Base-by-base conservation (phyloP, 2,797 vertebrate genomes). In the Falco naumanni region DNA sequence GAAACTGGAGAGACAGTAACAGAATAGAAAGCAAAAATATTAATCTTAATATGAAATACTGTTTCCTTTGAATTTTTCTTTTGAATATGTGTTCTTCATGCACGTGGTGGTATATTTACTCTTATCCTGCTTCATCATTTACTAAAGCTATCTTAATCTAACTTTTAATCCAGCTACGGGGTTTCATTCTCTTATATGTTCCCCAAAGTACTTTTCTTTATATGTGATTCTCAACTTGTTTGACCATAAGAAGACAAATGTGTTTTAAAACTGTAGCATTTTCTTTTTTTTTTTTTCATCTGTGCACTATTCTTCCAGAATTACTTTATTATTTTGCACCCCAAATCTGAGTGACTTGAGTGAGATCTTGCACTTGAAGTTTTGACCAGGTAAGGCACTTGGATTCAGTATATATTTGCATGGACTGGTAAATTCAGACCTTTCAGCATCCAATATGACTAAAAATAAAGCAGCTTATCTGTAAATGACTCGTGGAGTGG, bases 1-100 rank as follows among this genome's bases (percentile, higher is more conserved):
- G 25, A 22, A 92, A 29, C 6, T 48, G 64, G 34, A 76, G 29
- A 70, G 31, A 41, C 10, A 14, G 31, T 29, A 91, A 63, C 11
- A 77, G 53, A 56, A 11, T 20, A 93, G 53, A 87, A 93, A 82
- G 26, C 11, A 90, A 75, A 91, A 90, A 37, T 51, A n/a, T 16
- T 56, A 3, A 25, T 60, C 12, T 75, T 66, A 56, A 74, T 90
- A 68, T 53, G 1, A 71, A 83, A 69, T 41, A 2, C 18, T 47
- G 1, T n/a, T 84, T 84, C 16, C 11, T 66, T 84, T 37, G 28
- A 68, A 7, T 22, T 74, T 57, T 82, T 57, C 8, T 65, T 87
- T 28, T 16, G 3, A 16, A 5, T 48, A 10, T 11, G 1, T 2
- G 0, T 37, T 89, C 24, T 41, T 69, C 25, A 4, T 11, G 10